Evolutionary conservation across 1,140 invertebrate species (phyloP), one percentile per base, ranked within the genome.

Genomic region (Nephila pilipes): DNA sequence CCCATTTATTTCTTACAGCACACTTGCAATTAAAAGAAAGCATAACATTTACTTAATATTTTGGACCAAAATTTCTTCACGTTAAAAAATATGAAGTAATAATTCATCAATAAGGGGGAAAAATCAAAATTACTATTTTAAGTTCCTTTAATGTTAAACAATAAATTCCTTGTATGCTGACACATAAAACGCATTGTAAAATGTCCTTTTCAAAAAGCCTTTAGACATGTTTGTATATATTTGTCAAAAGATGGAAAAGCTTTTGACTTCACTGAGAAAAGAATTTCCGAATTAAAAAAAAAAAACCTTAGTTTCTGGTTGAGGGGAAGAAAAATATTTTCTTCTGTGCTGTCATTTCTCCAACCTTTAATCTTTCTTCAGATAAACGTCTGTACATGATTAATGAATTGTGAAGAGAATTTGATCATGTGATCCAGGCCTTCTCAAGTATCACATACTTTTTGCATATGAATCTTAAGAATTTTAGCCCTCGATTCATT

Each of bases 381-480:
- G 69, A 75, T 75, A 29, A 75, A 75, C 18, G 69, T 36, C 25
- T 32, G 32, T 75, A 29, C 69, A 29, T 75, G 69, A 75, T 75
- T 75, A 75, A 75, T 75, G 69, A 75, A 75, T 75, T 75, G 36
- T 75, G 69, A 14, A 32, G 32, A 75, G 69, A 75, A 75, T 75
- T 75, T 32, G 69, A 75, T 75, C 69, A 75, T 18, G 29, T 75
- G 69, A 75, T 75, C 69, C 18, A 29, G 32, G 32, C 14, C 22
- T 8, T 14, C 80, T 81, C 36, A 81, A 81, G 80, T 81, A 54
- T 55, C 22, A n/a, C 80, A 55, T 22, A 81, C 1, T n/a, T 81
- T 81, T 81, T 81, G 38, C 80, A 25, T 55, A 81, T 81, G 80
- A 46, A 81, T 81, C 80, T 81, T 20, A 81, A 81, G 80, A 81